Evolutionary conservation across 2,113 vertebrate species (phyloP).

Genomic region (Ceuthmochares aereus): DNA sequence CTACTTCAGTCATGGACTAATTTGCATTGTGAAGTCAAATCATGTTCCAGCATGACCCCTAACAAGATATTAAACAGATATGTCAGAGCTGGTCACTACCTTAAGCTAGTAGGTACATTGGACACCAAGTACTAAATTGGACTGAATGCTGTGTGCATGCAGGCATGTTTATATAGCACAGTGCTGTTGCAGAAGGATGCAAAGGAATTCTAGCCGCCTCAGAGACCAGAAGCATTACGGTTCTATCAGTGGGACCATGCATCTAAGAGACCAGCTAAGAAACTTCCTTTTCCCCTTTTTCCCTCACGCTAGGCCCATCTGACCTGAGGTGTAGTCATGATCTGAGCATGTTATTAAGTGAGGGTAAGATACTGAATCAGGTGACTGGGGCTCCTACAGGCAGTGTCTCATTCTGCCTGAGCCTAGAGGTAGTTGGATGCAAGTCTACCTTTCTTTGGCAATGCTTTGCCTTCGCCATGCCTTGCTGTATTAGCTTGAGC

Average conservation of each 20-base stretch:
- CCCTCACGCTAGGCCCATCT: neutral
- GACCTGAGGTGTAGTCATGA: neutral
- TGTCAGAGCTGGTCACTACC: neutral
- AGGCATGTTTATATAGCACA: neutral
- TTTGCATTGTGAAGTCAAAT: neutral
- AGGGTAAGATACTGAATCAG: neutral
- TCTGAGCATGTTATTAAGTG: neutral
- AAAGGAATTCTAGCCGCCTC: neutral
- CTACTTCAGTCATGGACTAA: neutral
- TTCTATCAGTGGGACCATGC: neutral
- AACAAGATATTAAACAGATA: neutral
- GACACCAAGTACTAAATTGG: neutral
- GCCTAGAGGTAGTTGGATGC: neutral
- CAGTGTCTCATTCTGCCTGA: neutral
- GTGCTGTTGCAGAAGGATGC: neutral
- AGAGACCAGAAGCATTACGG: neutral
- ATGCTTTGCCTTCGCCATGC: neutral
- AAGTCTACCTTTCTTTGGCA: neutral
- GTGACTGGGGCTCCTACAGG: neutral
- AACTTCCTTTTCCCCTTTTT: neutral
- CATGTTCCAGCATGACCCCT: neutral
- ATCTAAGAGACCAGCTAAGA: neutral
- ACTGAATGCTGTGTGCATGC: too few species aligned
- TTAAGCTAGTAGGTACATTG: neutral
- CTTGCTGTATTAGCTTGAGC: neutral